These are phyloP conservation scores for Drosophila paulistorum DNA, from an alignment of 1,140 invertebrate species.

Conservation along the genomic window DNA sequence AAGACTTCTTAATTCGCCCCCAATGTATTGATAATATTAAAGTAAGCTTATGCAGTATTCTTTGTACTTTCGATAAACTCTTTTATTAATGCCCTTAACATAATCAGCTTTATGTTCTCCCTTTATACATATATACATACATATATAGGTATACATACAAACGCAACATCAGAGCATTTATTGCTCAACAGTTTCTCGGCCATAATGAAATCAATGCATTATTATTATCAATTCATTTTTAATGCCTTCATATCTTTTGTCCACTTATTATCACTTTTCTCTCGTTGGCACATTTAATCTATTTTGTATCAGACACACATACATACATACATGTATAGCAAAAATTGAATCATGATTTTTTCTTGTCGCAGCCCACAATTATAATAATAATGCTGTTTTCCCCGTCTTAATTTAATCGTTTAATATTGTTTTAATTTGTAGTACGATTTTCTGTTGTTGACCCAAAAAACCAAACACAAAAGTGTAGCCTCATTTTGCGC, in stretches of 20 bases:
- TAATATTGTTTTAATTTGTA: slow-evolving; percentile 68
- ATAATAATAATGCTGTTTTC: slow-evolving; percentile 16
- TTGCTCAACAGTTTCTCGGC: slow-evolving; percentile 19
- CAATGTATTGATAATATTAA: too few species aligned
- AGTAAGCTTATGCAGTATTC: too few species aligned
- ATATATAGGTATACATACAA: too few species aligned
- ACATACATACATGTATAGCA: not conserved
- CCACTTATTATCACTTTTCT: slow-evolving; percentile 26
- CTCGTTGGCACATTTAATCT: slow-evolving; percentile 26
- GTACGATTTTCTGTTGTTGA: slow-evolving; percentile 40
- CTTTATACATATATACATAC: not conserved
- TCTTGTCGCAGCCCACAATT: slow-evolving; percentile 34
- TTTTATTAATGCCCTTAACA: not conserved
- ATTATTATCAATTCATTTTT: slow-evolving; percentile 25
- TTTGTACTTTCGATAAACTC: too few species aligned
- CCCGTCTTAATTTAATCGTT: slow-evolving; percentile 62
- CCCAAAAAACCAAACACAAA: slow-evolving; percentile 17
- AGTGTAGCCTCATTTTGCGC: too few species aligned
- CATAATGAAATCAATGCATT: slow-evolving; percentile 41
- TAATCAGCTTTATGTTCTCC: not conserved
- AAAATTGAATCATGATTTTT: slow-evolving; percentile 46
- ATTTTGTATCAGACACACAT: not conserved
- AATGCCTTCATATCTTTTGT: slow-evolving; percentile 24
- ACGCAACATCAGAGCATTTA: slow-evolving; percentile 7
- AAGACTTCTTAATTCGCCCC: too few species aligned